Evolutionary conservation across 2,113 vertebrate genomes (phyloP), one percentile per base, ranked within the genome.

Genomic region (Xenus cinereus): DNA sequence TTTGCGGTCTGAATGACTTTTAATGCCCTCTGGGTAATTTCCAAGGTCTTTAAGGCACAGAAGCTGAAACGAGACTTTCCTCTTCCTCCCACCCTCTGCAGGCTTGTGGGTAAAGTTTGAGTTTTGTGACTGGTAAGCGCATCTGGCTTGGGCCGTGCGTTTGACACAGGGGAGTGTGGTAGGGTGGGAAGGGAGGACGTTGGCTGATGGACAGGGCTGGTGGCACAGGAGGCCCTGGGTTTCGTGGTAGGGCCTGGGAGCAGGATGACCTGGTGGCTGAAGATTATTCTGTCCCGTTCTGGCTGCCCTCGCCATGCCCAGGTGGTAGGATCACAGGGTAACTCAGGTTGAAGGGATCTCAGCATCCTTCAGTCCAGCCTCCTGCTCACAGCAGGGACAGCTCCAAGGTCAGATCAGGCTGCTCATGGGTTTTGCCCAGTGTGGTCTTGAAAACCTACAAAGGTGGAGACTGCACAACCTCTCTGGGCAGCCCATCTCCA

Each of bases 161-260:
- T 28, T n/a, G 20, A 4, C 1, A 13, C 53, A 51, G 27, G 27
- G 72, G 30, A 8, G 12, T 6, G 5, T 0, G 1, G 37, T 33
- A 51, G n/a, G 9, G 37, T 26, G 22, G 26, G 16, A 12, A 27
- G 39, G 39, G 9, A 28, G 30, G 43, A 7, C 0, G 0, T 5
- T 82, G n/a, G 23, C 43, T 43, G n/a, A 4, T 20, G 53, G 60
- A 28, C 13, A 20, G n/a, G 43, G 14, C 3, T 60, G 63, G 51
- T 78, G 69, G 10, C 5, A 3, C 1, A 6, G 7, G 14, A 71
- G 46, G 43, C 30, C 24, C 23, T 32, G 33, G 60, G 14, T 77
- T 50, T 53, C 1, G 0, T 72, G 20, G 4, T 24, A 14, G 53
- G n/a, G 11, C 30, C 23, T 14, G 4, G 26, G 19, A 66, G 14